phyloP scores from a whole-genome alignment of 2,113 vertebrate genomes.

The Phodopus roborovskii region DNA sequence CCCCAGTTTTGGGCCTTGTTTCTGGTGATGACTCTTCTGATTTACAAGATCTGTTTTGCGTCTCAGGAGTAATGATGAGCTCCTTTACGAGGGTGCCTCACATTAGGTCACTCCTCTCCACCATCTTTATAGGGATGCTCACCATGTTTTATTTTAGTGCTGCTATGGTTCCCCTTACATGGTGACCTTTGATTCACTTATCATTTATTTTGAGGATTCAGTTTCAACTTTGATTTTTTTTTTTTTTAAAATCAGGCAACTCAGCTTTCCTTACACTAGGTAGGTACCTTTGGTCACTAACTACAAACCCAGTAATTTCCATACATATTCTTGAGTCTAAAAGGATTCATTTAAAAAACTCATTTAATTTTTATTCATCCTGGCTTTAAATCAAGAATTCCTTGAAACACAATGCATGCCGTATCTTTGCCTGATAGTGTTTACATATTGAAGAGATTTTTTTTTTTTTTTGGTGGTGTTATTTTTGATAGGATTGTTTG shows the following conservation, averaged over 20 bases:
- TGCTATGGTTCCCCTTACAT: not conserved
- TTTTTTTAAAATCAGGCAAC: not conserved
- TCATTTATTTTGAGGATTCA: constrained; percentile 25
- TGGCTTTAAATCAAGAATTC: not conserved
- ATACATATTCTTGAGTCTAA: not conserved
- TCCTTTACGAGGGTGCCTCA: not conserved
- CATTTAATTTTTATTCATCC: not conserved
- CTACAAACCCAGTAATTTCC: not conserved
- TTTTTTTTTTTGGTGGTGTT: not conserved
- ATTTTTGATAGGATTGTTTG: not conserved
- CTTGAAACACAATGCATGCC: constrained; percentile 19
- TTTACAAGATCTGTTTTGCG: not conserved
- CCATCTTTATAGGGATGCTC: constrained; percentile 2
- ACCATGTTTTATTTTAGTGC: constrained; percentile 27
- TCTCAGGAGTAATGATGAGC: not conserved
- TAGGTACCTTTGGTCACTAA: not conserved
- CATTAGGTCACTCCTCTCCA: not conserved
- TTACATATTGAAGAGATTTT: constrained; percentile 12
- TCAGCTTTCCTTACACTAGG: not conserved
- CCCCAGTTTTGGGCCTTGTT: not conserved
- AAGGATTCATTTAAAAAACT: not conserved
- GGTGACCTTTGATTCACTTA: constrained; percentile 26
- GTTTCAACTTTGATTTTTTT: not conserved
- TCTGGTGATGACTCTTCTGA: not conserved
- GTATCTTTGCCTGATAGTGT: constrained; percentile 49